phyloP scores from a whole-genome alignment of 2,113 vertebrate species.

The Leptobrachium leishanense region DNA sequence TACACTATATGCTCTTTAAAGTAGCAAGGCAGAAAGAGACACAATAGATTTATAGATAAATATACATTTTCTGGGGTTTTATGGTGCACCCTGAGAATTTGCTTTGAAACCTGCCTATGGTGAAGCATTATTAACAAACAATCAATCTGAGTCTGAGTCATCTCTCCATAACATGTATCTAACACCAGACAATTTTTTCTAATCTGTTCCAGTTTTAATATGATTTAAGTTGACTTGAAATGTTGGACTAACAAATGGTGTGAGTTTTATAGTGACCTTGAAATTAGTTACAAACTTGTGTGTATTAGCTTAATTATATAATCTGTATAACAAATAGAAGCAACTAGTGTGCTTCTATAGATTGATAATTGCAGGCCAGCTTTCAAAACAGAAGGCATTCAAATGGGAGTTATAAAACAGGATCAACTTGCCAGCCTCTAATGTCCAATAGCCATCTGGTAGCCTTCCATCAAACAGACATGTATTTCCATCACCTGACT shows the following conservation, averaged over 20 bases:
- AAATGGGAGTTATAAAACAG: constrained; percentile 49
- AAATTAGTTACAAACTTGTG: constrained; percentile 11
- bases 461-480: constrained; percentile 49
- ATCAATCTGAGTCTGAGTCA: too few species aligned
- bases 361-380: constrained; percentile 47
- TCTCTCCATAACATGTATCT: too few species aligned
- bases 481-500: constrained; percentile 37
- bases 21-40: too few species aligned
- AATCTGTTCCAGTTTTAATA: too few species aligned
- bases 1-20: too few species aligned
- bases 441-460: constrained; percentile 50
- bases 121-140: too few species aligned
- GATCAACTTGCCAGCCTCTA: constrained; percentile 47
- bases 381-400: constrained; percentile 49
- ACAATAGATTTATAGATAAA: too few species aligned
- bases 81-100: too few species aligned
- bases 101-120: too few species aligned
- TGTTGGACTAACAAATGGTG: constrained; percentile 12
- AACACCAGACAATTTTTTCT: too few species aligned
- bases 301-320: constrained; percentile 19
- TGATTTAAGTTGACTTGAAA: background rate
- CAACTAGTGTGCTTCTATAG: constrained; percentile 40
- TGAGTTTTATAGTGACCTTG: constrained; percentile 29
- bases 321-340: constrained; percentile 32
- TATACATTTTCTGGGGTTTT: too few species aligned